Conservation (phyloP, 1,140 invertebrate genomes). For the Capitella teleta region DNA sequence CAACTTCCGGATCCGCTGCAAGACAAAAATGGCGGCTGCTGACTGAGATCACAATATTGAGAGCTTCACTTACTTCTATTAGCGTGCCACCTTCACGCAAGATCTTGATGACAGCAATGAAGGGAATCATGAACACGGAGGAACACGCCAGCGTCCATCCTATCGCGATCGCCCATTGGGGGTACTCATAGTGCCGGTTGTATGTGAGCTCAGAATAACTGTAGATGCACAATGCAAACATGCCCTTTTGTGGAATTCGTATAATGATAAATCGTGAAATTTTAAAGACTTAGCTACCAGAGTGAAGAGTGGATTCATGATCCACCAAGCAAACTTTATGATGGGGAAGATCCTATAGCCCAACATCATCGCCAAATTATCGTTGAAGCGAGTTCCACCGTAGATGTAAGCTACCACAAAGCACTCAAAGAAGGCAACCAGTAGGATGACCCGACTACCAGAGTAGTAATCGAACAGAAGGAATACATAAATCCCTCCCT, state of each 20-base stretch:
- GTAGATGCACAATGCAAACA: constrained; percentile 48
- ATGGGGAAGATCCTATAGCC: constrained; percentile 21
- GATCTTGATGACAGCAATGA: constrained; percentile 22
- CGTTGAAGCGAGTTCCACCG: constrained; percentile 49
- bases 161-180: constrained; percentile 26
- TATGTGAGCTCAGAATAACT: constrained; percentile 51
- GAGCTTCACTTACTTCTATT: constrained; percentile 23
- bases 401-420: constrained; percentile 65
- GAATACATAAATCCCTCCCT: constrained; percentile 61
- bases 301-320: constrained; percentile 5
- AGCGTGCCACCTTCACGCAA: constrained; percentile 18
- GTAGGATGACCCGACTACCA: constrained; percentile 56
- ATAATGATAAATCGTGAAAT: no score
- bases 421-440: constrained; percentile 62
- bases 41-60: no score
- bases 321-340: constrained; percentile 2
- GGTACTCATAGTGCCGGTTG: constrained; percentile 20
- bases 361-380: constrained; percentile 54
- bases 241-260: no score
- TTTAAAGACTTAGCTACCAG: constrained; percentile 6
- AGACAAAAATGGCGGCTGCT: no score
- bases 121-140: constrained; percentile 26
- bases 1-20: no score
- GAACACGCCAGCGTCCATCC: constrained; percentile 27
- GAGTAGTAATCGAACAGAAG: constrained; percentile 63